Base-by-base conservation (phyloP, 2,797 vertebrate genomes). In the Eurystomus glaucurus region DNA sequence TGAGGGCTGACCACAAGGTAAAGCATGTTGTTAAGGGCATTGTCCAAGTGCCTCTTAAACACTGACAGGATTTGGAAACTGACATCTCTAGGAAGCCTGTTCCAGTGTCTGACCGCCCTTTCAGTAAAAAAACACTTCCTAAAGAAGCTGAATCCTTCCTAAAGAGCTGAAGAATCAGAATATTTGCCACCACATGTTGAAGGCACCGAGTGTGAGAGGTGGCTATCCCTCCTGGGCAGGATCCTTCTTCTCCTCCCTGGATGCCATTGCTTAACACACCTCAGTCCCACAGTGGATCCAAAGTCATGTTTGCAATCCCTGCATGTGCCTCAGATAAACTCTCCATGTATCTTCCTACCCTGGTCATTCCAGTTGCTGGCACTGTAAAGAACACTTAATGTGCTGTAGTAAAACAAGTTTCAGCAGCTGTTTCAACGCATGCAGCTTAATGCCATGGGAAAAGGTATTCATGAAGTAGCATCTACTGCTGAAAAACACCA, bases 301-400 rank as follows among this genome's bases (percentile, higher is more conserved):
- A 80, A 16, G 54, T 31, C 21, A 28, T 33, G 31, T 21, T n/a
- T 72, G 54, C 31, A 46, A 41, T 50, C 31, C 5, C 20, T 33
- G 25, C 3, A 2, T 1, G 8, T 22, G 29, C 21, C 41, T 78
- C 28, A 6, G 21, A 6, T n/a, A 41, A 50, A 6, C 7, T 54
- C 12, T 85, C 31, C 5, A 0, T 33, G 58, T 22, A 22, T 9
- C 35, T 23, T 71, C 15, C 22, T 23, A 31, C 11, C 7, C 64
- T 62, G 20, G 10, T 65, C 6, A 25, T 16, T 14, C 29, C 2
- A 0, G 25, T 65, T 60, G 29, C 39, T 54, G 35, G 43, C 29
- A 58, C 17, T 69, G 37, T 35, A 33, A 46, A 81, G 41, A 90
- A 17, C 0, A 2, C 2, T 75, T 81, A 41, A 39, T 0, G 0